Evolutionary conservation across 2,113 vertebrate species (phyloP), one percentile per base, ranked within the genome.

Genomic region (Himantopus leucocephalus): DNA sequence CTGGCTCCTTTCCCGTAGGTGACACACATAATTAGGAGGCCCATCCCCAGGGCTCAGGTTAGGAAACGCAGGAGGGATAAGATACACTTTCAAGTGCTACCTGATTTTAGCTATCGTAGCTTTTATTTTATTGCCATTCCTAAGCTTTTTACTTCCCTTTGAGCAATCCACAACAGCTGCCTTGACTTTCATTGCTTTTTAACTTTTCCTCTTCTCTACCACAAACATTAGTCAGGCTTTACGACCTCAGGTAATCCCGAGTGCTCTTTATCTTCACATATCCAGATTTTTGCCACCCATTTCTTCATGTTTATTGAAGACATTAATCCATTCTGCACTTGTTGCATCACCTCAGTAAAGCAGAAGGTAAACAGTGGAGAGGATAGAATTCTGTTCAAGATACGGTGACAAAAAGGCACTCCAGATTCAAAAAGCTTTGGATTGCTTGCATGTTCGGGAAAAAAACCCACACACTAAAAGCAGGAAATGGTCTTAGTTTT

Each of bases 61-160:
- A 74, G 91, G 52, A 84, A 91, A 67, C 3, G 3, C 41, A 78
- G 43, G 47, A 91, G 18, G 68, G 34, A 34, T 73, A 83, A 88
- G 32, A 70, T 76, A 47, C 21, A 56, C 55, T 52, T 29, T 90
- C 50, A 80, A 58, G 62, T 5, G 12, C 71, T 73, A 50, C 43
- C 58, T 82, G 23, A 50, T 90, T 90, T 88, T 79, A 88, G 37
- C 63, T 86, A 16, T 85, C 4, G 0, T 50, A 20, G 70, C 13
- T 63, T 59, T 35, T 39, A 41, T 59, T 78, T 94, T 75, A 71
- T 74, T 74, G 43, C 83, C 43, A 14, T 96, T 78, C 58, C 27
- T 89, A 89, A 95, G 67, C 82, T 80, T 96, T 92, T 94, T 92
- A 80, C 59, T 92, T 93, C 68, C 85, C 19, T 90, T 85, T 90